A percentile compares a stretch with the other conserved stretches of the same genome.
Conservation (phyloP, 1,140 invertebrate species). For the Pemphigus obesinymphae region DNA sequence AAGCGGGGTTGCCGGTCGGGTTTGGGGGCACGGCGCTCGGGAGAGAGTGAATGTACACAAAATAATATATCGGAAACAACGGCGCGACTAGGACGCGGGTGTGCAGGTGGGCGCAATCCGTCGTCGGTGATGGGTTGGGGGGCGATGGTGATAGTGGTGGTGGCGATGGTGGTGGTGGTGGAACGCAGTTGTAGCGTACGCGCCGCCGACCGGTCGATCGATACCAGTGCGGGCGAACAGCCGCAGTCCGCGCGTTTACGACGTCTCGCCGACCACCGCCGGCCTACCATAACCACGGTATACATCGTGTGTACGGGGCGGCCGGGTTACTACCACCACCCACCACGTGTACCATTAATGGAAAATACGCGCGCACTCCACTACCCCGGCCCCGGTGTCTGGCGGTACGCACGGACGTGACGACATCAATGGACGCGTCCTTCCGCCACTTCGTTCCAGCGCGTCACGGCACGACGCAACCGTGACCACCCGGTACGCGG, state of each 20-base stretch:
- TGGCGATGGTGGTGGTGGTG: too few species aligned
- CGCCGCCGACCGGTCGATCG: background rate
- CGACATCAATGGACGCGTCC: background rate
- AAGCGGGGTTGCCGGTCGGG: background rate
- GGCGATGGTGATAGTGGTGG: too few species aligned
- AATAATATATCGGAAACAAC: background rate
- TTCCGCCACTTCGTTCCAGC: too few species aligned
- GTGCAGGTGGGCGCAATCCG: constrained; percentile 8
- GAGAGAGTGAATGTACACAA: background rate
- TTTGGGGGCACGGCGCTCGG: background rate
- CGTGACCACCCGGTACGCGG: too few species aligned
- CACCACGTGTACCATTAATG: constrained; percentile 15
- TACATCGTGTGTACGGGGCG: background rate
- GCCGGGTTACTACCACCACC: too few species aligned
- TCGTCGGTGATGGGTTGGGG: too few species aligned
- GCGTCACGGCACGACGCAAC: too few species aligned
- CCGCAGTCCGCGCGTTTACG: background rate
- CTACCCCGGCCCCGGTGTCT: too few species aligned
- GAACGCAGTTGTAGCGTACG: background rate
- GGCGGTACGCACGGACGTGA: too few species aligned
- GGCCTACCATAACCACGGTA: background rate
- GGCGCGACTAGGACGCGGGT: too few species aligned
- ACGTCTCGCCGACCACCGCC: background rate
- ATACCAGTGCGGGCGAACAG: background rate
- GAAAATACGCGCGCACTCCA: background rate